A percentile compares a stretch with the other conserved stretches of the same genome.
Conservation (phyloP, 2,113 vertebrate genomes). For the Gymnogyps californianus region DNA sequence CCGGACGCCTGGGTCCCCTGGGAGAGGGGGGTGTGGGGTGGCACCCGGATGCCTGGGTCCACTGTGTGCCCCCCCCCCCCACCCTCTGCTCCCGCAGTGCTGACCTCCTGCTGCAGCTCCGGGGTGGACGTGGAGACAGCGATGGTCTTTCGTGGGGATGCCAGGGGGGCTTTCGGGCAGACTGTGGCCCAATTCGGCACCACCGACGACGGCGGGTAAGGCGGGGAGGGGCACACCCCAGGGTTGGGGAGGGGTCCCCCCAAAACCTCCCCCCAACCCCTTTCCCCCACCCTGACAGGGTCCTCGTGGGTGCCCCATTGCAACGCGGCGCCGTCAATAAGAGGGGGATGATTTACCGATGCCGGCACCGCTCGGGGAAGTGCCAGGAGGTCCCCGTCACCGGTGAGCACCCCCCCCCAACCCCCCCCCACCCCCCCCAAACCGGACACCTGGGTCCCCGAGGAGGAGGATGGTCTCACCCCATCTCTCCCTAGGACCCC, state of each 20-base stretch:
- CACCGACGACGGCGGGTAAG: background rate
- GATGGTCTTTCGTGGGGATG: background rate
- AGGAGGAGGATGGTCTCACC: background rate
- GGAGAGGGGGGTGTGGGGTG: background rate
- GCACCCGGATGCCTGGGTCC: background rate
- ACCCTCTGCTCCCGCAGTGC: background rate
- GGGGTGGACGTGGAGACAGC: background rate
- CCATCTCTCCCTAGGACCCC: background rate
- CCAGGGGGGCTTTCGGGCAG: background rate
- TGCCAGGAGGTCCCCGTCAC: background rate
- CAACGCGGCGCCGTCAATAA: background rate
- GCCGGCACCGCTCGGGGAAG: background rate
- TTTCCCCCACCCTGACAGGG: background rate
- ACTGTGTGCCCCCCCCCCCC: background rate
- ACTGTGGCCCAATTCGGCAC: background rate
- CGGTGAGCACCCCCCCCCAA: background rate
- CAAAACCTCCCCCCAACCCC: background rate
- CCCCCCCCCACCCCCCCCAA: too few species aligned
- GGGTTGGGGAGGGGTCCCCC: background rate
- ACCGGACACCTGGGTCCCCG: accelerated
- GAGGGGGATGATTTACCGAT: background rate
- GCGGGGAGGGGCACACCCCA: background rate
- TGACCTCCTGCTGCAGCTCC: background rate
- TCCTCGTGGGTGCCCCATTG: background rate
- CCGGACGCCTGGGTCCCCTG: background rate